Percentiles rank a stretch among this genome's conserved stretches.
phyloP scores from a whole-genome alignment of 2,113 vertebrate species.

The Spea bombifrons region DNA sequence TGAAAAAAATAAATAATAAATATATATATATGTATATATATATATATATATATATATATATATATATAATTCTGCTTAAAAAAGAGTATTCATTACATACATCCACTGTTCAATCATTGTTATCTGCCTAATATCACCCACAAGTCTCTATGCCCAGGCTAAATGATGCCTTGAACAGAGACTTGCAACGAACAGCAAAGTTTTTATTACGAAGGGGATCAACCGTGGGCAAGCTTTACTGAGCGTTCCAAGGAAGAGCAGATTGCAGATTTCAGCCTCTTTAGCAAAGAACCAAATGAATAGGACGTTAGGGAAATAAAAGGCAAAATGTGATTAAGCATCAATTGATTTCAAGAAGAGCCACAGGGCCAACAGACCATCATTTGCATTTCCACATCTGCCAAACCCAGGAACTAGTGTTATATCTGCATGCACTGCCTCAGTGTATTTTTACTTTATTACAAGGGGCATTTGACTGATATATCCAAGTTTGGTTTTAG shows the following conservation, averaged over 20 bases:
- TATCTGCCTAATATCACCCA: slow-evolving; percentile 17
- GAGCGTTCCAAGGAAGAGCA: slow-evolving; percentile 32
- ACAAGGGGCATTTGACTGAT: slow-evolving; percentile 26
- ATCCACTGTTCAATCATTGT: not conserved
- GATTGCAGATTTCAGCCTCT: slow-evolving; percentile 41
- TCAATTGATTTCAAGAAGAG: slow-evolving; percentile 24
- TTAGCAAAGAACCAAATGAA: slow-evolving; percentile 21
- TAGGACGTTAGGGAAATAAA: slow-evolving; percentile 36
- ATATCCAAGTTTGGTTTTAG: slow-evolving; percentile 30
- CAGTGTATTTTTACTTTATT: slow-evolving; percentile 26
- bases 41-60: no score
- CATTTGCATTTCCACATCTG: slow-evolving; percentile 2
- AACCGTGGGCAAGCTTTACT: slow-evolving; percentile 10
- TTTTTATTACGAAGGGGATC: slow-evolving; percentile 26
- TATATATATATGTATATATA: no score
- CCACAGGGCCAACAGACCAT: not conserved
- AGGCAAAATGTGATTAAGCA: slow-evolving; percentile 4
- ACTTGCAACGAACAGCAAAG: slow-evolving; percentile 5
- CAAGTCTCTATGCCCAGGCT: slow-evolving; percentile 1
- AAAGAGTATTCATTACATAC: no score
- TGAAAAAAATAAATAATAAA: no score
- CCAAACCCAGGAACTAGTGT: not conserved
- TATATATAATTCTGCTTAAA: no score
- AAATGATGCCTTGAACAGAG: slow-evolving; percentile 23
- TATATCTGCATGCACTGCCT: slow-evolving; percentile 16